Evolutionary conservation across 1,140 invertebrate species (phyloP), one percentile per base, ranked within the genome.

Genomic region (Drosophila kikkawai): DNA sequence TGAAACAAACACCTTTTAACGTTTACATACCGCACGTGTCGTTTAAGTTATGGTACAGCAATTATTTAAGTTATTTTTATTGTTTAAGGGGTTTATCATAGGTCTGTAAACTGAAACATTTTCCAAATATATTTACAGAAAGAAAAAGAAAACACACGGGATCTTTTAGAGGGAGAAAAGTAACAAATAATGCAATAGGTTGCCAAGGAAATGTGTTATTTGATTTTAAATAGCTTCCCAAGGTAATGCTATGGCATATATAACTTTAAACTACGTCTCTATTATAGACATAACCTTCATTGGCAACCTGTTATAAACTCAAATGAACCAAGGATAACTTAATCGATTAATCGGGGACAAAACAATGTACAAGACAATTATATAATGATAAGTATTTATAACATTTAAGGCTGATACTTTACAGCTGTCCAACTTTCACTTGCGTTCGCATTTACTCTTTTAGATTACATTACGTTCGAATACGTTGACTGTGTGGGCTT

Each of bases 351-450:
- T 48, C n/a, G 64, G 51, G 78, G 84, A 88, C 84, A 88, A 84
- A 81, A 88, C 78, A 88, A 88, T 90, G 66, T 88, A 88, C 84
- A 90, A 90, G 85, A 90, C 84, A 88, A 88, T 87, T 84, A 75
- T 79, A 70, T 66, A 59, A 69, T 66, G 34, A 53, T 37, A 55
- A 22, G 37, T 84, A 67, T 69, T 65, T 63, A 63, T 59, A 81
- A 87, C 84, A 88, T 67, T 80, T 63, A 87, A 84, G 79, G 84
- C 80, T 51, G 75, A 53, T 78, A 51, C 65, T 70, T 53, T 57
- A 69, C 74, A 60, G 50, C 75, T 78, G 58, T 77, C 75, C 50
- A 68, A 71, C 42, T 64, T 50, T 79, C 37, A 47, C 34, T 79
- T 44, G 67, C 44, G 63, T 57, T 58, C 48, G 63, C 36, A 55